Base-by-base conservation (phyloP, 2,888 invertebrate genomes). In the Leptinotarsa juncta region DNA sequence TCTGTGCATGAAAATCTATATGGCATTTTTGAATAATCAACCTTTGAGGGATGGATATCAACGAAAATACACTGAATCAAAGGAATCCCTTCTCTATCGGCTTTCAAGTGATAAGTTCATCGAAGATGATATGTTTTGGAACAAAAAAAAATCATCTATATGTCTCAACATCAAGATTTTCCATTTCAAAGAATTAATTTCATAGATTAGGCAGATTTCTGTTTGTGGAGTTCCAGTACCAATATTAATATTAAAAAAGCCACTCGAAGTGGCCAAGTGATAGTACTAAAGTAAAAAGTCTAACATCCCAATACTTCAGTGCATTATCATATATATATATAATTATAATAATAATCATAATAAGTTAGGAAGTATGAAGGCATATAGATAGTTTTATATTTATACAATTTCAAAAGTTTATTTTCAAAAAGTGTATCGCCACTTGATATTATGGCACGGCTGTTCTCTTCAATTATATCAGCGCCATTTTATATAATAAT, bases 271-370 rank as follows among this genome's bases (percentile, higher is more conserved):
- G 86, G 84, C 85, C 85, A 85, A 86, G 88, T 88, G 88, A 87
- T 86, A 86, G 87, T 88, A 87, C 87, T 88, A 87, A 88, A 88
- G 87, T 87, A 88, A 88, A 88, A 88, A 87, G 86, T 87, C 87
- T 87, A 88, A 88, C 87, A 87, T 88, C 87, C 87, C 87, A 88
- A 88, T 88, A 88, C 87, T 88, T 88, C 87, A 88, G 88, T 88
- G 88, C 88, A 87, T 86, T 87, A 87, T 87, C 86, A 87, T 88
- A 86, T 69, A 66, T 85, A 85, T 85, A 85, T 82, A 80, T 81
- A 78, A 73, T 79, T 78, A 80, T 85, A 84, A 83, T 85, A 84
- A 83, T 83, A 83, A 84, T 85, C 81, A 85, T 85, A 86, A 86
- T 87, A 86, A 86, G 85, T 87, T 88, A 88, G 87, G 88, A 88